Conservation (phyloP, 1,140 invertebrate genomes). For the Zaprionus taronus region DNA sequence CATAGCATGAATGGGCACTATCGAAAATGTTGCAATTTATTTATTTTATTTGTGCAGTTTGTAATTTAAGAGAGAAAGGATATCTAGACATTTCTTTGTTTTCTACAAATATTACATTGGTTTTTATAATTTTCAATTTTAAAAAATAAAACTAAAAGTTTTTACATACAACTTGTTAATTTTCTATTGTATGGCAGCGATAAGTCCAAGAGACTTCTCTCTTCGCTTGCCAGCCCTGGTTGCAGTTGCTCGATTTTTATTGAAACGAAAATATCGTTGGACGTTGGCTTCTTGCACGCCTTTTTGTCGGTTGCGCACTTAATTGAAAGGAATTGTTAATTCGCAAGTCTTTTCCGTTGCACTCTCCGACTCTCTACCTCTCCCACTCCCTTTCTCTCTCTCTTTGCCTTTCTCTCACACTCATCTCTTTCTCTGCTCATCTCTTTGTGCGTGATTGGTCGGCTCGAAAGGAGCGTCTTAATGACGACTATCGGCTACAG, state of each 20-base stretch:
- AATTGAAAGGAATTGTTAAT: slow-evolving; percentile 82
- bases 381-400: too few species aligned
- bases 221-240: slow-evolving; percentile 27
- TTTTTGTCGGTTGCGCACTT: slow-evolving; percentile 74
- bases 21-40: neutral
- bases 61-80: too few species aligned
- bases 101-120: neutral
- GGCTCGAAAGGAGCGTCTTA: slow-evolving; percentile 45
- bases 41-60: neutral
- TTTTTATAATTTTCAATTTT: neutral
- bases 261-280: slow-evolving; percentile 79
- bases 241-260: slow-evolving; percentile 70
- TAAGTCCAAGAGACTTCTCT: neutral
- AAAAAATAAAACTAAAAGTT: too few species aligned
- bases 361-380: neutral
- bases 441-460: slow-evolving; percentile 73
- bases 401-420: neutral
- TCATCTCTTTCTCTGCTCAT: slow-evolving; percentile 7
- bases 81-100: too few species aligned
- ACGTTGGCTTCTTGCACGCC: slow-evolving; percentile 39
- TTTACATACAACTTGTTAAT: neutral
- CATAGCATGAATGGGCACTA: neutral
- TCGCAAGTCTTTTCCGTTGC: slow-evolving; percentile 47
- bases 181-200: neutral
- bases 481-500: slow-evolving; percentile 41